Base-by-base conservation (phyloP, 1,140 invertebrate genomes). In the Drosophila lini region DNA sequence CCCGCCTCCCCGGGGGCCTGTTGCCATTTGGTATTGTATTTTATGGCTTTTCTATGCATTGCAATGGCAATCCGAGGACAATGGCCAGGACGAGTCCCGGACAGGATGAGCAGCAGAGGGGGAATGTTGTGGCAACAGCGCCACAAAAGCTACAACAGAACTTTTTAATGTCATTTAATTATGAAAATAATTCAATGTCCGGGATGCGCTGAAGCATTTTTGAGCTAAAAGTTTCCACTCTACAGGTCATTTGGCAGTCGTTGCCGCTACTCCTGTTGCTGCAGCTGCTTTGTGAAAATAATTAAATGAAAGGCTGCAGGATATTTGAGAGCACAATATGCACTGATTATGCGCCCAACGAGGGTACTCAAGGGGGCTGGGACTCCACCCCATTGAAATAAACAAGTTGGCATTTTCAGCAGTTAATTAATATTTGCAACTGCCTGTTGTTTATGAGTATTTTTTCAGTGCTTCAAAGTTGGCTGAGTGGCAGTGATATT, bases 31-130 rank as follows among this genome's bases (percentile, higher is more conserved):
- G 63, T 69, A 71, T 76, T 82, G 64, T 82, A 41, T 78, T 82
- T 86, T 80, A 88, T 88, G 79, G 79, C 62, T 80, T 88, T 86
- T 78, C 82, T 88, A 80, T 88, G 74, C 83, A 86, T 73, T 76
- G 64, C 70, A 80, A 80, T 77, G 75, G 57, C 77, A 68, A 81
- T 81, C 62, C 62, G 57, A 75, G 71, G 63, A 69, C 45, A 82
- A 68, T 64, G 19, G 34, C 16, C 69, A 62, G 58, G 32, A 50
- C 55, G 56, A 32, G 16, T 34, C 61, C 32, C 55, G 10, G 44
- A 45, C 44, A 22, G 48, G 53, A 52, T 11, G 58, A 31, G 11
- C 5, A 10, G 5, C 3, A 16, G 19, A 28, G 31, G 5, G 3
- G 31, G n/a, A 34, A 13, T 25, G 59, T 38, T 55, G 32, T 36